Evolutionary conservation across 1,140 invertebrate species (phyloP), one percentile per base, ranked within the genome.

Genomic region (Zaprionus ghesquierei): DNA sequence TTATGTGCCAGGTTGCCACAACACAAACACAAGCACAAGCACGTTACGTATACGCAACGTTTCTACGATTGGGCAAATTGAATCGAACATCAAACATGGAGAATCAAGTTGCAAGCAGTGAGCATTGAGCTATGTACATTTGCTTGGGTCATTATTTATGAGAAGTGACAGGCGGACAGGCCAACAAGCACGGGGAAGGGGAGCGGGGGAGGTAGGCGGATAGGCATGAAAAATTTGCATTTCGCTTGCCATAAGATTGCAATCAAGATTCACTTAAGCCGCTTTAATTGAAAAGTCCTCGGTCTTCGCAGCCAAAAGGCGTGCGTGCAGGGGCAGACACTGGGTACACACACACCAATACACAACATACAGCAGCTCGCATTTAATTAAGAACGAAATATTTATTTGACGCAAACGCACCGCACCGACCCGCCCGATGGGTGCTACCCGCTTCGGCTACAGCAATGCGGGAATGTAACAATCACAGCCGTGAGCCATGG

Each of bases 301-400:
- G 41, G 15, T 20, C 41, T 46, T 58, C 33, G 35, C 46, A 23
- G 54, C 29, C 9, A 49, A 35, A 41, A 51, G 22, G 8, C 5
- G 31, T 41, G 27, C 18, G 44, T 33, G 46, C 13, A 35, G 6
- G 25, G 20, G 23, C 33, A 59, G 38, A 18, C 27, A 51, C 27
- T 25, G 41, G 38, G 56, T 29, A 38, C 35, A 41, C n/a, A 41
- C 35, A 38, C 2, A 8, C 33, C n/a, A n/a, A n/a, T n/a, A 13
- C 33, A 35, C 33, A 35, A n/a, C 31, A 33, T 12, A 13, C 10
- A 61, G 60, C 66, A 49, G 56, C 69, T 75, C 84, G 74, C 74
- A 89, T 89, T 89, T 89, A 89, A 89, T 89, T 89, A 89, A 89
- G 84, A 84, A 80, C 69, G 69, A 89, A 86, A 86, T 86, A 86